Conservation (phyloP, 2,888 invertebrate genomes). For the Callimorpha dominula region DNA sequence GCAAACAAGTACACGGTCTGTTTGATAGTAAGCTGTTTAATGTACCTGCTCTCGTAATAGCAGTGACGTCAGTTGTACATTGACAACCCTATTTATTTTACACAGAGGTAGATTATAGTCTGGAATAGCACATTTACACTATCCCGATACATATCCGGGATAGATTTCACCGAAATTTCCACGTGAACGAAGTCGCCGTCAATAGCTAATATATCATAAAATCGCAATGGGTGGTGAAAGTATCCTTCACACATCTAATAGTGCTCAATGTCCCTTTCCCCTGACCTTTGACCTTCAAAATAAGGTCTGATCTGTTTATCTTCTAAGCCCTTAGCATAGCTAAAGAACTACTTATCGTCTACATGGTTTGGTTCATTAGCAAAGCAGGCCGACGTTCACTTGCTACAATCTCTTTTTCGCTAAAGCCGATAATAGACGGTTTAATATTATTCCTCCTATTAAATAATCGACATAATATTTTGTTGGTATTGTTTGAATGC, state of each 20-base stretch:
- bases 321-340: not conserved
- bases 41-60: too few species aligned
- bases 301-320: not conserved
- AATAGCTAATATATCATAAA: not conserved
- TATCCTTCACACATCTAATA: not conserved
- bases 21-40: too few species aligned
- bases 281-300: slow-evolving; percentile 3
- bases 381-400: not conserved
- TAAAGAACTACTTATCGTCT: not conserved
- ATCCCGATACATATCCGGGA: too few species aligned
- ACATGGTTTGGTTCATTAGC: not conserved
- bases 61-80: too few species aligned
- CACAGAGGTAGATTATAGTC: too few species aligned
- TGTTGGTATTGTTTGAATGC: too few species aligned
- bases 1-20: too few species aligned
- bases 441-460: not conserved
- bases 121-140: too few species aligned
- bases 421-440: not conserved
- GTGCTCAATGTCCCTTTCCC: not conserved
- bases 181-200: too few species aligned
- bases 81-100: too few species aligned
- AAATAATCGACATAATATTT: not conserved
- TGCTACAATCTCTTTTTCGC: not conserved
- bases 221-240: not conserved
- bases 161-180: too few species aligned